These are phyloP conservation scores for Dasypus novemcinctus DNA, from an alignment of 2,113 vertebrate species.

Conservation along the genomic window DNA sequence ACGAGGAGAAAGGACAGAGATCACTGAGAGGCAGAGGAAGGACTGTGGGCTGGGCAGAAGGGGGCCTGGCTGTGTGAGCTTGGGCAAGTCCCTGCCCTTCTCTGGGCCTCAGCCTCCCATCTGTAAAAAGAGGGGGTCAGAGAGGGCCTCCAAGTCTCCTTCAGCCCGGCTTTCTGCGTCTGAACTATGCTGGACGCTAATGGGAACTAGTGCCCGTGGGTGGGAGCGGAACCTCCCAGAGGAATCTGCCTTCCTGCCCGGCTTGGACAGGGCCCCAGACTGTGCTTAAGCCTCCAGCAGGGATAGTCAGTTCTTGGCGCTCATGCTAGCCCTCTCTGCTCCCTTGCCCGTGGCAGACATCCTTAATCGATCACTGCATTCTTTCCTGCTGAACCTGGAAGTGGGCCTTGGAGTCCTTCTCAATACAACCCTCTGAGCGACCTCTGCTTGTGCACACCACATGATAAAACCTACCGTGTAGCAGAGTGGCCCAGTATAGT, in stretches of 20 bases:
- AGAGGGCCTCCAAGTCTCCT: background rate
- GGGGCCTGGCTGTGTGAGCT: background rate
- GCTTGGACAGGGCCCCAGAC: background rate
- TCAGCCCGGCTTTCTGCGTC: background rate
- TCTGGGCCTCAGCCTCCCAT: background rate
- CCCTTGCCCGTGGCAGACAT: background rate
- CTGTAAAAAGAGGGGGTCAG: too few species aligned
- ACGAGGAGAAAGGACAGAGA: background rate
- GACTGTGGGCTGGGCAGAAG: background rate
- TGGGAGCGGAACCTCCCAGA: background rate
- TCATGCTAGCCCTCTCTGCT: fast-evolving
- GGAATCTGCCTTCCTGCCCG: background rate
- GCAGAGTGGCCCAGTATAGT: background rate
- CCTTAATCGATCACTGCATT: background rate
- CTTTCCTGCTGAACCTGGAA: background rate
- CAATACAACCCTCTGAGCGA: background rate
- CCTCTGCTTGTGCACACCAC: too few species aligned
- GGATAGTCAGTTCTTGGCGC: background rate
- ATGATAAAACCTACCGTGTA: background rate
- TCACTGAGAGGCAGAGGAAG: background rate
- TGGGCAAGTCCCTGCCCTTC: background rate
- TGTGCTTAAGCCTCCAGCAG: background rate
- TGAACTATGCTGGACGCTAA: background rate
- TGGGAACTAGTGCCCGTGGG: fast-evolving
- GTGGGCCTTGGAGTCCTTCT: background rate